Evolutionary conservation across 2,797 vertebrate genomes (phyloP).

Genomic region (Megaceryle alcyon): DNA sequence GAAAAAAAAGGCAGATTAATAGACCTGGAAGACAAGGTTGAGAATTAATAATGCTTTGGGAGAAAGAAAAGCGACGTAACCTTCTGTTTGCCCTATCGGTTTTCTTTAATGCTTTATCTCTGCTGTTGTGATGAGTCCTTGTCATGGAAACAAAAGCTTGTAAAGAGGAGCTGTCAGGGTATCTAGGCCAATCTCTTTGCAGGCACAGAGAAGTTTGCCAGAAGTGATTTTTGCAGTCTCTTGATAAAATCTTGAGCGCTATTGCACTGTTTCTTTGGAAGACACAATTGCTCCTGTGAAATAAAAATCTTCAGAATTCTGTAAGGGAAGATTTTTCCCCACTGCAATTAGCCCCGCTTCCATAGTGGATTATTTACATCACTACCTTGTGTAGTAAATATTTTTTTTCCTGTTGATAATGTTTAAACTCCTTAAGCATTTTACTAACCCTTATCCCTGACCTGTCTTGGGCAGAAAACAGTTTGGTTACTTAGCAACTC

Average conservation of each 20-base stretch:
- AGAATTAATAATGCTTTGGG: background rate
- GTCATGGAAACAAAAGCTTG: constrained; percentile 16
- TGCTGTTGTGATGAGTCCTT: background rate
- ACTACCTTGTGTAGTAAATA: background rate
- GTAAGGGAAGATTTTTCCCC: background rate
- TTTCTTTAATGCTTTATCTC: constrained; percentile 15
- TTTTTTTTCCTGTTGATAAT: background rate
- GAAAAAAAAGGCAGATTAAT: background rate
- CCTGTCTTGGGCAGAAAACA: background rate
- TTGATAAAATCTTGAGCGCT: background rate
- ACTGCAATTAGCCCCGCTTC: background rate
- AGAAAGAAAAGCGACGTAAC: background rate
- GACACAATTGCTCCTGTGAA: background rate
- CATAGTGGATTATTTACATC: background rate
- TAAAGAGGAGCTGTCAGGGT: background rate
- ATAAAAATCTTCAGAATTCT: background rate
- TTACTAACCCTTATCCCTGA: background rate
- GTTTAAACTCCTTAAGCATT: background rate
- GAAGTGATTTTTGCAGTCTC: background rate
- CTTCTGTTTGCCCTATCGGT: constrained; percentile 29
- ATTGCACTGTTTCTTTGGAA: background rate
- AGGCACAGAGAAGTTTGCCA: background rate
- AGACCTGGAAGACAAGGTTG: background rate
- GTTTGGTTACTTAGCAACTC: constrained; percentile 50
- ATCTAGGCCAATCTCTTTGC: constrained; percentile 24